A percentile compares a stretch with the other conserved stretches of the same genome.
Conservation (phyloP, 2,888 invertebrate species). For the Escarpia spicata region DNA sequence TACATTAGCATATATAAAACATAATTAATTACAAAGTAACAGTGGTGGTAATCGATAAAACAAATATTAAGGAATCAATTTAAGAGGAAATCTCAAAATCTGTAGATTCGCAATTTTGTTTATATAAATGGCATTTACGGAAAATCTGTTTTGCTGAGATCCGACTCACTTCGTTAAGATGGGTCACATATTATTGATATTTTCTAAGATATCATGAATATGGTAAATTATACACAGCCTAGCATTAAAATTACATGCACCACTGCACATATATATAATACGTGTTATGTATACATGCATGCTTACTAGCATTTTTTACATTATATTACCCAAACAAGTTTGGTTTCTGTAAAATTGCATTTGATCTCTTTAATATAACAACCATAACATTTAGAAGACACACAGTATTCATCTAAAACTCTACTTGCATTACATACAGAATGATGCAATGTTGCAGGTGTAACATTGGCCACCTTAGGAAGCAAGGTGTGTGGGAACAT, state of each 20-base stretch:
- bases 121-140: no score
- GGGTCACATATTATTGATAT: neutral
- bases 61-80: no score
- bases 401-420: neutral
- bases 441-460: neutral
- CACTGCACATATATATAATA: neutral
- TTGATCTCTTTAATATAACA: neutral
- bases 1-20: no score
- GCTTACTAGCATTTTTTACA: neutral
- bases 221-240: neutral
- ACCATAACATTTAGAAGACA: neutral
- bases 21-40: no score
- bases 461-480: no score
- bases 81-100: no score
- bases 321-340: neutral
- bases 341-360: neutral
- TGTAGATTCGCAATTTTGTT: no score
- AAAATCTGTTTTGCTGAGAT: no score
- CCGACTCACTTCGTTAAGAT: no score
- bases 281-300: neutral
- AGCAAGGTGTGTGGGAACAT: no score
- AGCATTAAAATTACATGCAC: neutral
- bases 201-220: neutral
- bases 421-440: neutral
- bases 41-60: no score